These are phyloP conservation scores for Tipula lateralis DNA, from an alignment of 2,888 invertebrate species.

Conservation along the genomic window DNA sequence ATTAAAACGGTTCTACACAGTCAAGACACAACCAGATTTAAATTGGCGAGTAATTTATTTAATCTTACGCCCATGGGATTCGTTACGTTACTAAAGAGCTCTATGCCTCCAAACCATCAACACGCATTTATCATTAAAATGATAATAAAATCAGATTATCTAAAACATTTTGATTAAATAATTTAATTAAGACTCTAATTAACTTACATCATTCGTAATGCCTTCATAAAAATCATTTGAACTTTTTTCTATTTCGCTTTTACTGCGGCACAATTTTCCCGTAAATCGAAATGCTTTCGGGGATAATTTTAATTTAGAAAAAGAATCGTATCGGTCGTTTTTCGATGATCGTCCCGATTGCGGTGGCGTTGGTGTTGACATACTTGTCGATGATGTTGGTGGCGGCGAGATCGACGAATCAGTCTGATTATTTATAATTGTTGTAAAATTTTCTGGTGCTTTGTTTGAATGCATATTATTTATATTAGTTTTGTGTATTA, in stretches of 20 bases:
- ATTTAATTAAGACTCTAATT: too few species aligned
- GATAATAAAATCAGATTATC: too few species aligned
- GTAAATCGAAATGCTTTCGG: slow-evolving; percentile 48
- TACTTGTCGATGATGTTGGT: slow-evolving; percentile 13
- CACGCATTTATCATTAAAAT: too few species aligned
- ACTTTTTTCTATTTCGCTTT: slow-evolving; percentile 46
- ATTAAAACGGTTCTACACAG: too few species aligned
- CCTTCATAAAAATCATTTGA: slow-evolving; percentile 40
- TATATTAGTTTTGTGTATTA: slow-evolving; percentile 58
- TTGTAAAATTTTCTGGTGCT: slow-evolving; percentile 43
- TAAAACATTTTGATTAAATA: too few species aligned
- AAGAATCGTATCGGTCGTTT: slow-evolving; percentile 44
- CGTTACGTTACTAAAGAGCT: too few species aligned
- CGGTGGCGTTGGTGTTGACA: neutral
- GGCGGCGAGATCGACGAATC: slow-evolving; percentile 30
- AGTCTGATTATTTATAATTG: slow-evolving; percentile 40
- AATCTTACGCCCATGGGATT: too few species aligned
- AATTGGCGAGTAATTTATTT: too few species aligned
- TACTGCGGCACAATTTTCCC: slow-evolving; percentile 47
- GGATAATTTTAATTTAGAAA: slow-evolving; percentile 46
- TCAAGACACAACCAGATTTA: too few species aligned
- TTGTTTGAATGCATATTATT: slow-evolving; percentile 36
- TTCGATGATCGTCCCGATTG: neutral
- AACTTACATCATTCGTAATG: slow-evolving; percentile 6
- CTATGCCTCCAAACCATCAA: too few species aligned